Evolutionary conservation across 2,888 invertebrate species (phyloP), one percentile per base, ranked within the genome.

Genomic region (Philhelius pedissequus): DNA sequence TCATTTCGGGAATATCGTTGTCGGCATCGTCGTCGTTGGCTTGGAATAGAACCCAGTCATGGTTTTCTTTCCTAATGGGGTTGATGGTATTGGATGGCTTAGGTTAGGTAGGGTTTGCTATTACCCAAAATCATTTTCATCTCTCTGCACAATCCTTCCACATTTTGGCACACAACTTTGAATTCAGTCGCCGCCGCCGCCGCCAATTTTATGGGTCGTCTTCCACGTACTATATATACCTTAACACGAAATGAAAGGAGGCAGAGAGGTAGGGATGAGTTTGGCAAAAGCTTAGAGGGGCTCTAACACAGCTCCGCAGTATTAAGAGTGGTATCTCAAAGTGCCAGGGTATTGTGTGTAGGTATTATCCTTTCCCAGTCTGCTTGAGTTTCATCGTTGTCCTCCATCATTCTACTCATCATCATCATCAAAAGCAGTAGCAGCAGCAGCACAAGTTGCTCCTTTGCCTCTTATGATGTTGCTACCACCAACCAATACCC

Each of bases 181-280:
- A 66, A 68, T 77, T 62, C 62, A 79, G 79, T 83, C 68, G 80
- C 75, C 84, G 74, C 70, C 84, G 74, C 70, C 79, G 79, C 74
- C 83, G 75, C 71, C 80, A 84, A 80, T 80, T 80, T 84, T 76
- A 84, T 84, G 80, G 84, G 80, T 84, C 80, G 71, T 64, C 84
- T 75, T 80, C 40, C 45, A 48, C 45, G 48, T 43, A 38, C 20
- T 20, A 27, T 25, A n/a, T 64, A 27, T 78, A 45, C 11, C 62
- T 66, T 45, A 32, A 40, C 5, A 20, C 13, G 4, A 13, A 48
- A 48, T 9, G 4, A 8, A 4, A 9, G 3, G 1, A 2, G 22
- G 48, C 13, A 2, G 13, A n/a, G 13, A 2, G 13, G 45, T 30
- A 7, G 38, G 30, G n/a, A 27, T 18, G 43, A 18, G 35, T 48